These are phyloP conservation scores for Bilobella aurantiaca DNA, from an alignment of 1,140 invertebrate species.

Conservation along the genomic window DNA sequence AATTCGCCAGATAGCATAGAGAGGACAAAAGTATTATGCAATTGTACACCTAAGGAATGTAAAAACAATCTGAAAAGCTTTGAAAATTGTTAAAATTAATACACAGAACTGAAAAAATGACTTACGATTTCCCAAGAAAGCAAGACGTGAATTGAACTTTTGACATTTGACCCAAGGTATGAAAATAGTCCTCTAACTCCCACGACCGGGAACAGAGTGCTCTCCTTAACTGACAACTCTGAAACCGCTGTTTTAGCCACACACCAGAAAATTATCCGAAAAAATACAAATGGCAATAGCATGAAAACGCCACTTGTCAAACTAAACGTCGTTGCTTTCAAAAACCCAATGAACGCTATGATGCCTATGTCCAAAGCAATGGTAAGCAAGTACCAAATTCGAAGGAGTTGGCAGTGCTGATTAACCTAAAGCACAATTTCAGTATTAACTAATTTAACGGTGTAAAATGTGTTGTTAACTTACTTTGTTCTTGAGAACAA, in stretches of 20 bases:
- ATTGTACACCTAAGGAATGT: no score
- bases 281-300: background rate
- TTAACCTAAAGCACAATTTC: background rate
- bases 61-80: no score
- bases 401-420: constrained; percentile 1
- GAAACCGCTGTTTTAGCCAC: background rate
- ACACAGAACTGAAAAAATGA: no score
- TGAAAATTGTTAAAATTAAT: no score
- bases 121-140: constrained; percentile 1
- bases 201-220: background rate
- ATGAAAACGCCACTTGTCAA: background rate
- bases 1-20: no score
- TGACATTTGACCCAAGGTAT: background rate
- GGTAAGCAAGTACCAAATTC: background rate
- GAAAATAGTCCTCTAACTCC: background rate
- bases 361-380: background rate
- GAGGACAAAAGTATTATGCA: no score
- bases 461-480: background rate
- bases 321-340: background rate
- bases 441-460: background rate
- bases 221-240: background rate
- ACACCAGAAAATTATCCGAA: background rate
- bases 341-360: background rate
- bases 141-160: background rate
- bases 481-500: background rate